Evolutionary conservation across 2,888 invertebrate species (phyloP).

Genomic region (Tetranychus truncatus): DNA sequence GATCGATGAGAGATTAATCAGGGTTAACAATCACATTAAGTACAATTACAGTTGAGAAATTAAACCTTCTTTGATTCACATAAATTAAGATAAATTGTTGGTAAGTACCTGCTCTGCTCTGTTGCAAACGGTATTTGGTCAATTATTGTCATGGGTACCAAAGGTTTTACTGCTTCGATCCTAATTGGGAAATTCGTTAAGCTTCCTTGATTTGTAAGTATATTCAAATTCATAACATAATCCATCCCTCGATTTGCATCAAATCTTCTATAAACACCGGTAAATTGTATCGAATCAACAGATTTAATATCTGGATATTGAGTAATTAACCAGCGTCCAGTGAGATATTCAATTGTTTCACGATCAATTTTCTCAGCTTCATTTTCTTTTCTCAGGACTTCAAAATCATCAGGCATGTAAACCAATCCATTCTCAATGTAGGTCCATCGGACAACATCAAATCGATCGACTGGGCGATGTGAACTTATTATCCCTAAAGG

Average conservation of each 20-base stretch:
- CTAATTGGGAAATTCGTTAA: slow-evolving; percentile 30
- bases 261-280: slow-evolving; percentile 54
- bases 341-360: neutral
- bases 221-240: slow-evolving; percentile 44
- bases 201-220: neutral
- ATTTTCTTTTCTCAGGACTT: neutral
- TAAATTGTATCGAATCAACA: slow-evolving; percentile 26
- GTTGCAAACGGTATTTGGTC: slow-evolving; percentile 78
- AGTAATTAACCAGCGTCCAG: neutral
- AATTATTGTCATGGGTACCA: slow-evolving; percentile 70
- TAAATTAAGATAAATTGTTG: slow-evolving; percentile 33
- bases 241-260: slow-evolving; percentile 70
- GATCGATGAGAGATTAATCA: too few relatives aligned
- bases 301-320: neutral
- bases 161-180: slow-evolving; percentile 59
- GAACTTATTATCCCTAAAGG: slow-evolving; percentile 51
- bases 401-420: slow-evolving; percentile 21
- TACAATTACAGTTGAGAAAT: neutral
- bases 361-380: slow-evolving; percentile 6
- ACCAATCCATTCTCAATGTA: slow-evolving; percentile 27
- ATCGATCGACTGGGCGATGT: slow-evolving; percentile 49
- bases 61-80: neutral
- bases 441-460: slow-evolving; percentile 68
- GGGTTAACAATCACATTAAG: too few relatives aligned
- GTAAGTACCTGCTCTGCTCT: slow-evolving; percentile 46